A percentile compares a stretch with the other conserved stretches of the same genome.
Conservation (phyloP, 2,888 invertebrate genomes). For the Mimachlamys varia region DNA sequence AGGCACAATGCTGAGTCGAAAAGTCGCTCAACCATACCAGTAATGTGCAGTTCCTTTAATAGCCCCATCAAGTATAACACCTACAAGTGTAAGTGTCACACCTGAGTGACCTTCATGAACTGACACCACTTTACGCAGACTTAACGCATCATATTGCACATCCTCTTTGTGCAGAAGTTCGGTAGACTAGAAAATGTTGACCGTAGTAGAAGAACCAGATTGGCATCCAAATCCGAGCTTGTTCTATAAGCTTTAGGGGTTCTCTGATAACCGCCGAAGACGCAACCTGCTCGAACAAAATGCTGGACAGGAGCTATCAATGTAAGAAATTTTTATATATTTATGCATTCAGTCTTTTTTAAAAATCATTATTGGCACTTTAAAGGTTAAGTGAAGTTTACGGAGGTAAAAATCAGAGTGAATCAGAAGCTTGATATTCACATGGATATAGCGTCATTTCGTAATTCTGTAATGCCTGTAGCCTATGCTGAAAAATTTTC, state of each 20-base stretch:
- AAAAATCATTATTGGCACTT: background rate
- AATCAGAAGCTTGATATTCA: too few relatives aligned
- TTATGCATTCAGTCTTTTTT: background rate
- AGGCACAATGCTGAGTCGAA: background rate
- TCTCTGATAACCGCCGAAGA: background rate
- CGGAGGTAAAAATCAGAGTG: background rate
- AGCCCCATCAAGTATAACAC: background rate
- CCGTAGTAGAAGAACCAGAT: background rate
- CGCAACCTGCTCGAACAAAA: background rate
- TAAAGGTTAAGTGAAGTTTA: background rate
- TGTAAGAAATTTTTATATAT: background rate
- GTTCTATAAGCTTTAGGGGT: background rate
- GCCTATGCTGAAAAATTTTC: too few relatives aligned
- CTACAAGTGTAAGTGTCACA: background rate
- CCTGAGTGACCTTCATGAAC: background rate
- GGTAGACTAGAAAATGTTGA: background rate
- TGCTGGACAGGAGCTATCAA: background rate
- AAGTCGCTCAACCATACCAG: background rate
- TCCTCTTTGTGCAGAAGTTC: background rate
- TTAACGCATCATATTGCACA: background rate
- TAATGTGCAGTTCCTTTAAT: slow-evolving; percentile 9
- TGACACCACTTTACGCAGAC: background rate
- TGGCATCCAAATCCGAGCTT: background rate
- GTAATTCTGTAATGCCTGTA: too few relatives aligned
- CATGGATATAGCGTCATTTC: too few relatives aligned